Evolutionary conservation across 2,113 vertebrate species (phyloP), one percentile per base, ranked within the genome.

Genomic region (Dipodomys ordii): DNA sequence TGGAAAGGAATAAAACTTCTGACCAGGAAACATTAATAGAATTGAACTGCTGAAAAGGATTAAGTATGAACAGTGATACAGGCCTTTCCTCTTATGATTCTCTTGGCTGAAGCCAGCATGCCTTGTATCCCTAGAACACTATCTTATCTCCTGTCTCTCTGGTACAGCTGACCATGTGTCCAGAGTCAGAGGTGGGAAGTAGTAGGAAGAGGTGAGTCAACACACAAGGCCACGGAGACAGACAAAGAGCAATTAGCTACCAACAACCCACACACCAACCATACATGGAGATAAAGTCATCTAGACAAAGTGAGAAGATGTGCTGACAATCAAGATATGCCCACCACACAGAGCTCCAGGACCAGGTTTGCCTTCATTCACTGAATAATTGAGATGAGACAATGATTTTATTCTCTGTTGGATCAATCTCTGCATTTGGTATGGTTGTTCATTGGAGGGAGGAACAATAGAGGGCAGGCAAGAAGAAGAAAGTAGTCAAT

Each of bases 401-500:
- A 10, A 6, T 0, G 23, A 67, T 74, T 60, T 83, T 82, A 30
- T 77, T 73, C 19, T 91, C 35, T 79, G 10, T 27, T 35, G 27
- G 23, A 76, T 62, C 83, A 79, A 22, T 79, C 60, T 88, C 60
- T 46, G 27, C 1, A 60, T 88, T 95, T 39, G 12, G 0, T 49
- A 83, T 71, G 4, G 7, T 15, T 80, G 94, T 87, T 83, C 46
- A 74, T 60, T 72, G 9, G 44, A 87, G 19, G 28, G 19, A 87
- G 16, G 23, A 39, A 78, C 88, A 60, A 88, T 39, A 85, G 94
- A 94, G 22, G 2, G 10, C 79, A 87, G 39, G 32, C 72, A 94
- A 91, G 18, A 90, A 88, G 92, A 93, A 57, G 53, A 57, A 57
- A 44, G 44, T 76, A 49, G 82, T 91, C 87, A 78, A 85, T 95